Conservation (phyloP, 1,140 invertebrate species). For the Dreissena rostriformis region DNA sequence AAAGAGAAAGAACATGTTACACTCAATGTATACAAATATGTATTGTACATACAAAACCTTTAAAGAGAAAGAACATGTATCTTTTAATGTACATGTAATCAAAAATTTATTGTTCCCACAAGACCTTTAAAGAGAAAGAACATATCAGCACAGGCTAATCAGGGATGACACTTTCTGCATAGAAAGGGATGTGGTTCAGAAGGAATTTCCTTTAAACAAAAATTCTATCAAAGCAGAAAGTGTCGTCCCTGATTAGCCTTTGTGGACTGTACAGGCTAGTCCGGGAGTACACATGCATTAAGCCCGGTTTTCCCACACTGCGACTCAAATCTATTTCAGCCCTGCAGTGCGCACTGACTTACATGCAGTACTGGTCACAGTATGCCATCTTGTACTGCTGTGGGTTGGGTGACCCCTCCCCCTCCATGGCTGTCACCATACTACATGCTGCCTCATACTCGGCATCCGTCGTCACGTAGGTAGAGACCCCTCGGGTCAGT, state of each 20-base stretch:
- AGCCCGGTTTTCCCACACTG: background rate
- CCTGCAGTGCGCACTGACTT: slow-evolving; percentile 1
- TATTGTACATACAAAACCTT: too few species aligned
- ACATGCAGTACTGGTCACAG: slow-evolving; percentile 48
- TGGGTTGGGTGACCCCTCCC: slow-evolving; percentile 42
- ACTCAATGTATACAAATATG: too few species aligned
- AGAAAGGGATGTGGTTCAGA: too few species aligned
- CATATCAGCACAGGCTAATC: too few species aligned
- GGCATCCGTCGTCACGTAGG: slow-evolving; percentile 32
- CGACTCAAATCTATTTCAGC: background rate
- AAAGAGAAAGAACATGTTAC: too few species aligned
- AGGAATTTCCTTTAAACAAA: background rate
- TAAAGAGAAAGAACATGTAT: too few species aligned
- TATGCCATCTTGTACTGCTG: slow-evolving; percentile 27
- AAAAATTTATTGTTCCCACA: too few species aligned
- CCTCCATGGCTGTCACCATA: slow-evolving; percentile 47
- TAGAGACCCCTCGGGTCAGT: background rate
- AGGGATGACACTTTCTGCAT: too few species aligned
- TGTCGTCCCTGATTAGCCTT: background rate
- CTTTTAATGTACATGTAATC: too few species aligned
- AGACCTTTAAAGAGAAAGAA: too few species aligned
- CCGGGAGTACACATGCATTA: background rate
- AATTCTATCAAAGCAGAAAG: background rate
- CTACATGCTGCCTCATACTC: slow-evolving; percentile 53
- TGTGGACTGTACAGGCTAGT: background rate